Conservation (phyloP, 2,888 invertebrate genomes). For the Seira musarum region DNA sequence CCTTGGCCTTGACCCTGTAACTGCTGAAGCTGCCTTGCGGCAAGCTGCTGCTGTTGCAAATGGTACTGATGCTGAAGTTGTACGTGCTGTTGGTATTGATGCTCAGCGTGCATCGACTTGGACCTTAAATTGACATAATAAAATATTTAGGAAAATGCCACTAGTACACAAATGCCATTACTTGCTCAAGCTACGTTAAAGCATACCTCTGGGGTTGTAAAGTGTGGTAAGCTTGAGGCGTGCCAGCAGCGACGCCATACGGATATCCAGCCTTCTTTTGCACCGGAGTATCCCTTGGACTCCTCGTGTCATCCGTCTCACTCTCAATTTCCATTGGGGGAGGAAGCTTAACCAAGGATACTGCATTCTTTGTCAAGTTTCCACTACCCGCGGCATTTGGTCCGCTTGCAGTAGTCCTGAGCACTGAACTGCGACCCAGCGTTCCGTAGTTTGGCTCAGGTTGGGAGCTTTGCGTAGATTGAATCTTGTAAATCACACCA, state of each 20-base stretch:
- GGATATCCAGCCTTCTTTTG: constrained; percentile 74
- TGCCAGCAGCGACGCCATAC: constrained; percentile 47
- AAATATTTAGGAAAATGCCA: too few species aligned
- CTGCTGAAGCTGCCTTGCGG: constrained; percentile 63
- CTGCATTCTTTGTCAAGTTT: constrained; percentile 79
- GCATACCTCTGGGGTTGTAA: constrained; percentile 67
- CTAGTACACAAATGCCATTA: too few species aligned
- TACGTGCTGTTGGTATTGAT: constrained; percentile 69
- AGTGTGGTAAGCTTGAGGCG: constrained; percentile 66
- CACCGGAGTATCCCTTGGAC: constrained; percentile 74
- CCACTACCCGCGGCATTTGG: constrained; percentile 51
- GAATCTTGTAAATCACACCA: constrained; percentile 10
- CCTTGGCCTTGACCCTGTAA: constrained; percentile 66
- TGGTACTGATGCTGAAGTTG: constrained; percentile 70
- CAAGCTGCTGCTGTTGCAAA: constrained; percentile 67
- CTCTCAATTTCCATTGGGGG: constrained; percentile 79
- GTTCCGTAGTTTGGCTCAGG: constrained; percentile 62
- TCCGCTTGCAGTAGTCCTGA: constrained; percentile 49
- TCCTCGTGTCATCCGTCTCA: constrained; percentile 68
- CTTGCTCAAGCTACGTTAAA: too few species aligned
- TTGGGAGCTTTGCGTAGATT: constrained; percentile 33
- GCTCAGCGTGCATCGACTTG: constrained; percentile 60
- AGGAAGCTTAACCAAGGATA: constrained; percentile 84
- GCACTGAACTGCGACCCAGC: constrained; percentile 50
- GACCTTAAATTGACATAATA: too few species aligned